Base-by-base conservation (phyloP, 2,113 vertebrate genomes). In the Gobius niger region DNA sequence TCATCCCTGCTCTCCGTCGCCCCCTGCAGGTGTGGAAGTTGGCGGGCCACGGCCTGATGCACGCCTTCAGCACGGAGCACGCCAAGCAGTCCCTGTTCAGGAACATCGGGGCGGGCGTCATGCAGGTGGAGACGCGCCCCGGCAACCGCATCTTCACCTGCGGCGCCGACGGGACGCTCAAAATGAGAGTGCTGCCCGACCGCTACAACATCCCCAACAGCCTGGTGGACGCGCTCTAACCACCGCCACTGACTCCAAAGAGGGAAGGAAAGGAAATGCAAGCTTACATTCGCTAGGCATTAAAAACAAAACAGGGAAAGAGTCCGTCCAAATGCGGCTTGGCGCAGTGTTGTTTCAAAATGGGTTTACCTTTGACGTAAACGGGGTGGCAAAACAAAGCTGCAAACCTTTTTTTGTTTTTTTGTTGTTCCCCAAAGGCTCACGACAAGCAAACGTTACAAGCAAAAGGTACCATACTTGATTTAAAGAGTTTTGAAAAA, bases 1-100 rank as follows among this genome's bases (percentile, higher is more conserved):
- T 50, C 11, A 4, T 49, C 3, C 1, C 9, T 50, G 13, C 0
- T 10, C 60, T 46, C 42, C 41, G 15, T 47, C 4, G 56, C 65
- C 15, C 0, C 62, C 75, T 75, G 80, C 87, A 99, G 98, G 96
- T 98, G 51, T 99, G 96, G 96, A 94, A 96, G 86, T 61, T 99
- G 75, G 92, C 94, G 0, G 95, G 94, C 82, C 95, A 96, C 14
- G 93, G 95, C 10, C 91, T 99, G 67, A 96, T 98, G 90, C 96
- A 99, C 87, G 95, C 98, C 0, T 99, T 99, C 75, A 97, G 95
- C 91, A 95, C 84, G 0, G 98, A 99, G 68, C 98, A 99, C 1
- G 94, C 97, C 67, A 99, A 98, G 82, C 98, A 99, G 90, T 99
- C 97, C 72, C 96, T 99, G 87, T 99, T 99, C 92, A 93, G 98